A percentile compares a stretch with the other conserved stretches of the same genome.
phyloP scores from a whole-genome alignment of 2,888 invertebrate genomes.

The Lepidocyrtoides sp. region DNA sequence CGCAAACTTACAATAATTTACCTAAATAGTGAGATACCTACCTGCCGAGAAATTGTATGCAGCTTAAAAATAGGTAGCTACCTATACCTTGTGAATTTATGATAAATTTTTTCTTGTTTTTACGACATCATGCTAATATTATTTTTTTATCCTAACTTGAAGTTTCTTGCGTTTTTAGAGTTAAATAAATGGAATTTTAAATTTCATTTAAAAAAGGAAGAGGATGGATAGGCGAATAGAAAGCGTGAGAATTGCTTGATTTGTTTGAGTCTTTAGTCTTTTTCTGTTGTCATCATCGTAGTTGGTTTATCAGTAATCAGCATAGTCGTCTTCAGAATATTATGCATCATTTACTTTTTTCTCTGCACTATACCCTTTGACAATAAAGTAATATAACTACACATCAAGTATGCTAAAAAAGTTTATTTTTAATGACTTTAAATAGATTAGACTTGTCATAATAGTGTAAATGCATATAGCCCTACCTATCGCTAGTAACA shows the following conservation, averaged over 20 bases:
- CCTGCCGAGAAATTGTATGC: too few species aligned
- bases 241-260: conserved; percentile 66
- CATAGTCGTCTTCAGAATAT: too few species aligned
- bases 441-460: background rate
- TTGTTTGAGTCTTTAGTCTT: too few species aligned
- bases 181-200: background rate
- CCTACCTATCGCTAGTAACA: too few species aligned
- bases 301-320: background rate
- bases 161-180: background rate
- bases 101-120: background rate
- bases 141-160: conserved; percentile 18
- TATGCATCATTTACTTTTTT: too few species aligned
- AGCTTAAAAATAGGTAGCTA: too few species aligned
- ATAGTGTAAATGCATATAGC: too few species aligned
- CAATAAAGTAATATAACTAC: background rate
- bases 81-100: background rate
- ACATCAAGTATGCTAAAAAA: background rate
- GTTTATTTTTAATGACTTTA: background rate
- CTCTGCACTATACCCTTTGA: background rate
- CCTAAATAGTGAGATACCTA: too few species aligned
- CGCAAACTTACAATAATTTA: too few species aligned
- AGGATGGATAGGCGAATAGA: conserved; percentile 30
- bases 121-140: conserved; percentile 38
- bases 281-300: background rate
- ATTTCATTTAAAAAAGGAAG: conserved; percentile 31